Evolutionary conservation across 23 tunicate species (phyloP).

Genomic region (Halocynthia roretzi): DNA sequence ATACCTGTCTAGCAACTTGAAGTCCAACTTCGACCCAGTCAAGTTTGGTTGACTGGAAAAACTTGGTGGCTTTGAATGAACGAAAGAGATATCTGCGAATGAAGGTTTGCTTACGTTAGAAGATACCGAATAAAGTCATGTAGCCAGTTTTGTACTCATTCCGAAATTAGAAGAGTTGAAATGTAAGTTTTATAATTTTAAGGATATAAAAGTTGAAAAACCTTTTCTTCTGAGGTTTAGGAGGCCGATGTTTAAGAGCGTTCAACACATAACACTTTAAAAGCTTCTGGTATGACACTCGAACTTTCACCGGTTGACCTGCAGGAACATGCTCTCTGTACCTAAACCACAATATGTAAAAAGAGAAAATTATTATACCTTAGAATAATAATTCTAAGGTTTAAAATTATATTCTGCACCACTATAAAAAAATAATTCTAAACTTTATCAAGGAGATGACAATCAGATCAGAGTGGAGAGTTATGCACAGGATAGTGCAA

Average conservation of each 20-base stretch:
- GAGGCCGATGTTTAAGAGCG: slow-evolving; percentile 95
- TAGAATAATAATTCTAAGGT: too few relatives aligned
- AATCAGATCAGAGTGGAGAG: too few relatives aligned
- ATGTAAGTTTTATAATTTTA: background rate
- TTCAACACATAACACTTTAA: slow-evolving; percentile 90
- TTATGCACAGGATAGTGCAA: too few relatives aligned
- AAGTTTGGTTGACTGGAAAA: slow-evolving; percentile 94
- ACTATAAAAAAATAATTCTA: too few relatives aligned
- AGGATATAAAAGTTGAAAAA: slow-evolving; percentile 1
- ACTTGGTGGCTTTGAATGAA: slow-evolving; percentile 97
- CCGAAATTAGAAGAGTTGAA: background rate
- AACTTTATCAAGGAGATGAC: too few relatives aligned
- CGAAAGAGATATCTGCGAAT: slow-evolving; percentile 85
- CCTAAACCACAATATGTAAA: slow-evolving; percentile 18
- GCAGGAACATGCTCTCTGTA: slow-evolving; percentile 98
- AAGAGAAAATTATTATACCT: too few relatives aligned
- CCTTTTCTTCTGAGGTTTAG: slow-evolving; percentile 98
- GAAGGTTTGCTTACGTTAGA: too few relatives aligned
- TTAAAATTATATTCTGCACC: too few relatives aligned
- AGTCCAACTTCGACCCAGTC: slow-evolving; percentile 99
- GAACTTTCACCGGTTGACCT: slow-evolving; percentile 97
- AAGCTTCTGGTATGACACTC: slow-evolving; percentile 96
- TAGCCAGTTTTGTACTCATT: background rate
- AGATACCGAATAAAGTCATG: background rate
- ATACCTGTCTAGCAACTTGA: slow-evolving; percentile 94